These are phyloP conservation scores for Nephrotoma appendiculata DNA, from an alignment of 2,888 invertebrate genomes.

Conservation along the genomic window DNA sequence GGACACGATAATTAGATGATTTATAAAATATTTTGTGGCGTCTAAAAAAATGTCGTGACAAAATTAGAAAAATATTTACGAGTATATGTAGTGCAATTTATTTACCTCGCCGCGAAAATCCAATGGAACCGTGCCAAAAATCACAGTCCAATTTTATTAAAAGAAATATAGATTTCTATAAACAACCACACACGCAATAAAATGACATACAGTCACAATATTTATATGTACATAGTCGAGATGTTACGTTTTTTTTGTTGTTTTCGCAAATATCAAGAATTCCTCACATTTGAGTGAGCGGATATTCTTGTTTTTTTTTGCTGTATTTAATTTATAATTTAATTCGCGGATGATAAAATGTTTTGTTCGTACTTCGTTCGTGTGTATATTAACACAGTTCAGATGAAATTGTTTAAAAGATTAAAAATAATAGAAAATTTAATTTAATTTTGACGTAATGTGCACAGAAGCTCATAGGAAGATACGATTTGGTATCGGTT, in stretches of 20 bases:
- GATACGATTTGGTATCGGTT: too few species aligned
- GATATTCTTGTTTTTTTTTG: background rate
- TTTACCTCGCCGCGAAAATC: background rate
- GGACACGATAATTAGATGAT: background rate
- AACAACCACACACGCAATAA: background rate
- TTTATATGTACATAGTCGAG: background rate
- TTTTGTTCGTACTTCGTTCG: background rate
- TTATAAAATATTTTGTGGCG: background rate
- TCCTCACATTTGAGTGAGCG: background rate
- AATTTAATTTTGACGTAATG: background rate
- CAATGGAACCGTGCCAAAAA: background rate
- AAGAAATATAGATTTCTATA: background rate
- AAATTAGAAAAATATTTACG: background rate
- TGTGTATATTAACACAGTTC: background rate
- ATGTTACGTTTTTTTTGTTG: background rate
- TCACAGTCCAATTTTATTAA: background rate
- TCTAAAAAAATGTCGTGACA: background rate
- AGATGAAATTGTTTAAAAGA: background rate
- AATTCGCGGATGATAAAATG: background rate
- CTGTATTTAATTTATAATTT: background rate
- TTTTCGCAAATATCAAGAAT: background rate
- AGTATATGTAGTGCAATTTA: background rate
- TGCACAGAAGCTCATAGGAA: too few species aligned
- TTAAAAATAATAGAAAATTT: background rate
- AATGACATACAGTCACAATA: background rate